Base-by-base conservation (phyloP, 2,113 vertebrate genomes). In the Falcunculus frontatus region DNA sequence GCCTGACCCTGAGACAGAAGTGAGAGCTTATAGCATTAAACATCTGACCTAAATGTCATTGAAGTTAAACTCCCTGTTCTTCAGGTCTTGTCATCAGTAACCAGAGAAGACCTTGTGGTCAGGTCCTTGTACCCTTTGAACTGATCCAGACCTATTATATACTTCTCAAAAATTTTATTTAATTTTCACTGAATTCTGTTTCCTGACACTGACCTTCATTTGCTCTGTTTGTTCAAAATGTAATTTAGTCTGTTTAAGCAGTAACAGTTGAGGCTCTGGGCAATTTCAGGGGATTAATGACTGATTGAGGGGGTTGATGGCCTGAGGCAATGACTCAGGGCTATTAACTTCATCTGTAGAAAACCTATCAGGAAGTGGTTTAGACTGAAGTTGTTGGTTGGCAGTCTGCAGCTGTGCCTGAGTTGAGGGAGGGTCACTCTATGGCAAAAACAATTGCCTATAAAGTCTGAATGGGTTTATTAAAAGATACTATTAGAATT, bases 211-310 rank as follows among this genome's bases (percentile, higher is more conserved):
- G 79, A 93, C 87, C 67, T 97, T 97, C 87, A 78, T 87, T 96
- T 96, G 68, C 46, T 79, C 67, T 87, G 68, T 90, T 97, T 96
- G 78, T 90, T 94, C 37, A 64, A 57, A 93, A 92, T 56, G 16
- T 65, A 64, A 94, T 89, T 96, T 82, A 88, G 50, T 75, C 44
- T 86, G 22, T 86, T 85, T 74, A 84, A 92, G 75, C 69, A 73
- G 46, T 94, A 92, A 82, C 57, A 60, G 30, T 73, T 63, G 64
- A 89, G 73, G 30, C 21, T 49, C 55, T 94, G 65, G 87, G 74
- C 41, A 80, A 65, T 93, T 95, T 95, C 81, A 68, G 83, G 32
- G 77, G 55, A 77, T 93, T 91, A 95, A 89, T 96, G 94, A 95
- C 89, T 95, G 82, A 39, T 50, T 75, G 53, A 90, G 57, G 89